Percentiles rank a stretch among this genome's conserved stretches.
phyloP scores from a whole-genome alignment of 1,140 invertebrate species.

The Polypedilum vanderplanki region DNA sequence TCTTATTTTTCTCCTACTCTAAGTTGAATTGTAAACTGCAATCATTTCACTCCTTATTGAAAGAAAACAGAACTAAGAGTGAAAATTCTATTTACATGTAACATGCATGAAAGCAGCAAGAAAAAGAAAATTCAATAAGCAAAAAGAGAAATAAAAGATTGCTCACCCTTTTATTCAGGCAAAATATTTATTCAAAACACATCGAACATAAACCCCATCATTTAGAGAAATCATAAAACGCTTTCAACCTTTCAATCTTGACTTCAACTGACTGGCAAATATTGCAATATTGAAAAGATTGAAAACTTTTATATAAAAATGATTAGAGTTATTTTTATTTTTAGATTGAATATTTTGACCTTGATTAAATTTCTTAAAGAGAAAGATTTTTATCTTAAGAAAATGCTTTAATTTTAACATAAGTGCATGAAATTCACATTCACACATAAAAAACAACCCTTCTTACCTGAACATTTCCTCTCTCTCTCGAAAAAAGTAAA shows the following conservation, averaged over 20 bases:
- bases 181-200: slow-evolving; percentile 20
- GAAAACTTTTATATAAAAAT: not conserved
- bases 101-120: no score
- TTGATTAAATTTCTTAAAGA: not conserved
- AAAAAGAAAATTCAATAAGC: not conserved
- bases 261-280: not conserved
- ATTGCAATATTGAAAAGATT: no score
- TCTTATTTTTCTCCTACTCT: not conserved
- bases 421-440: not conserved
- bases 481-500: not conserved
- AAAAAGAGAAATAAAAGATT: not conserved
- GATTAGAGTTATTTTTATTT: not conserved
- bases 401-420: not conserved
- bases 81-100: no score
- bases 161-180: not conserved
- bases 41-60: not conserved
- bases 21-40: not conserved
- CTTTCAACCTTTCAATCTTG: slow-evolving; percentile 25
- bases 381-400: not conserved
- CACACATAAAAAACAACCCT: not conserved
- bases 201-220: slow-evolving; percentile 13
- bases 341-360: not conserved
- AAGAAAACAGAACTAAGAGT: no score
- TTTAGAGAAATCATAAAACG: slow-evolving; percentile 29
- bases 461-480: not conserved